A percentile compares a stretch with the other conserved stretches of the same genome.
These are phyloP conservation scores for Fissipunctia ypsillon DNA, from an alignment of 2,888 invertebrate species.

Conservation along the genomic window DNA sequence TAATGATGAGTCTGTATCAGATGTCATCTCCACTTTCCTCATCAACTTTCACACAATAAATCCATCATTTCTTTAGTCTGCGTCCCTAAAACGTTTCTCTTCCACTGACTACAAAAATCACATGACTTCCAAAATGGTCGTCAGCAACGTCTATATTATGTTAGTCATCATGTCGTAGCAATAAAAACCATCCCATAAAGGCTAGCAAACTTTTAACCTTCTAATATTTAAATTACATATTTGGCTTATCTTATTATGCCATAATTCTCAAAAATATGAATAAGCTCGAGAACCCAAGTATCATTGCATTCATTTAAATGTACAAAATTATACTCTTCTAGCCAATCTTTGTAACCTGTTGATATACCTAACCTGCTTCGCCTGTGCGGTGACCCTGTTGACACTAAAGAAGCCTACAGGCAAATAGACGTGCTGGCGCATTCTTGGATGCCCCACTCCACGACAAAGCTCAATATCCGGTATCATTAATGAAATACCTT, in stretches of 20 bases:
- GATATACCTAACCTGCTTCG: slow-evolving; percentile 11
- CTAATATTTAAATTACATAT: not conserved
- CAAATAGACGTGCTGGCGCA: not conserved
- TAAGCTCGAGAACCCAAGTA: not conserved
- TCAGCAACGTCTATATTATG: not conserved
- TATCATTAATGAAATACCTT: slow-evolving; percentile 1
- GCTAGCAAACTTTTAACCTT: slow-evolving; percentile 2
- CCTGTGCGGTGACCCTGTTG: slow-evolving; percentile 32
- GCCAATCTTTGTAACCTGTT: not conserved
- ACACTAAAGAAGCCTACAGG: slow-evolving; percentile 11
- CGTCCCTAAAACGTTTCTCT: not conserved
- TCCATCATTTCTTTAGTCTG: not conserved
- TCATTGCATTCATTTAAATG: not conserved
- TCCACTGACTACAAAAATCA: too few relatives aligned
- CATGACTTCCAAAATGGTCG: slow-evolving; percentile 14
- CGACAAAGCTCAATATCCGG: not conserved
- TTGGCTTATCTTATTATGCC: not conserved
- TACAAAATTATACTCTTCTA: not conserved
- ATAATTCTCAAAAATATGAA: not conserved
- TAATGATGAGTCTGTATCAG: too few relatives aligned
- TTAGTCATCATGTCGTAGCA: not conserved
- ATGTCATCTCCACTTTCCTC: not conserved
- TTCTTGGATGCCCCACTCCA: slow-evolving; percentile 2
- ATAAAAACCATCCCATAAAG: slow-evolving; percentile 3
- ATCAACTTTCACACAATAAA: not conserved